A percentile compares a stretch with the other conserved stretches of the same genome.
Conservation (phyloP, 2,113 vertebrate genomes). For the Numida meleagris region DNA sequence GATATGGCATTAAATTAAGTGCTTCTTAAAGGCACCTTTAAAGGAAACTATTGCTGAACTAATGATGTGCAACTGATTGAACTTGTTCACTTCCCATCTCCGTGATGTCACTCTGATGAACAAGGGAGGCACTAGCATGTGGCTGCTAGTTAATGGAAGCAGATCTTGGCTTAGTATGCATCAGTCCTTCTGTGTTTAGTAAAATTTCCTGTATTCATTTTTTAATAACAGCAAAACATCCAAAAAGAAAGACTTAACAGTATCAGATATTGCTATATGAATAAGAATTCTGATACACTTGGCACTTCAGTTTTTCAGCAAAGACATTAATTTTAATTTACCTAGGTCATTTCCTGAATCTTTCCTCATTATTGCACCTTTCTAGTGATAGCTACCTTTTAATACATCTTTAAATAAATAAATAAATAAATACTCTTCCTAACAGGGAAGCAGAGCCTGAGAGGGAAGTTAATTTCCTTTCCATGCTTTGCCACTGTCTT, state of each 20-base stretch:
- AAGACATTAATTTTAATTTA: not conserved
- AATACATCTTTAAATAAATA: not conserved
- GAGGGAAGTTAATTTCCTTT: not conserved
- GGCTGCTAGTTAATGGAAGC: not conserved
- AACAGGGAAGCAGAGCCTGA: not conserved
- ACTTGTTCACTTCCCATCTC: conserved; percentile 9
- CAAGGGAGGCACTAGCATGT: not conserved
- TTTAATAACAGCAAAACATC: not conserved
- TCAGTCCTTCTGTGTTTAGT: not conserved
- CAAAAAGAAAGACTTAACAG: not conserved
- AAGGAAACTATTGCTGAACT: conserved; percentile 29
- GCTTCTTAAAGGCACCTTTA: conserved; percentile 45
- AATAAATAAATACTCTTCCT: not conserved
- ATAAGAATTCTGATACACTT: not conserved
- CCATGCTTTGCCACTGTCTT: not conserved
- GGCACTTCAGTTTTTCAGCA: not conserved
- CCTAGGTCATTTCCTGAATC: not conserved
- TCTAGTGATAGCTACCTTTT: not conserved
- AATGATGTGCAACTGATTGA: conserved; percentile 43
- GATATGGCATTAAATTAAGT: conserved; percentile 45
- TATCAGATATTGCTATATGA: not conserved
- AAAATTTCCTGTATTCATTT: not conserved
- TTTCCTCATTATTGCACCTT: not conserved
- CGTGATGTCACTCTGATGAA: conserved; percentile 14
- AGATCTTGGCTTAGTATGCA: not conserved